Base-by-base conservation (phyloP, 2,797 vertebrate genomes). In the Rhabdomys pumilio region DNA sequence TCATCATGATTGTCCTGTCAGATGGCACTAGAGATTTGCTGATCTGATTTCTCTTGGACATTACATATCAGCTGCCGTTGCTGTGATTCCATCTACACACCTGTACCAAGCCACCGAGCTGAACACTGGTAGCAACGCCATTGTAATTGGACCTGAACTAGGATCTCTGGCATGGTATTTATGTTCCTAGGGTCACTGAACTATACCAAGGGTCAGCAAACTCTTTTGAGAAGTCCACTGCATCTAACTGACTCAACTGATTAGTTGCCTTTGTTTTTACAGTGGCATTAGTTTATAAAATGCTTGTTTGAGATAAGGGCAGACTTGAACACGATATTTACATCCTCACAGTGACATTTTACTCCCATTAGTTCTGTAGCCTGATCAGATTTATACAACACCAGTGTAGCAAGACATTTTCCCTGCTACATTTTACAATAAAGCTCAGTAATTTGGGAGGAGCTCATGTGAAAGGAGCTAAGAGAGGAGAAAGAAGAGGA, bases 361-460 rank as follows among this genome's bases (percentile, higher is more conserved):
- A 67, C 93, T 84, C 55, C 67, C 53, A 83, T 92, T 81, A 55
- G 41, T 11, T 84, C n/a, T 73, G 17, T 20, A 57, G 89, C 11
- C 83, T 93, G 93, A 11, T 96, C 96, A 90, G 77, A 96, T 93
- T 96, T 96, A 55, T 95, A 44, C 75, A 67, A 15, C 67, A 94
- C 95, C 57, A 50, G 50, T 11, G 50, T 50, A 50, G 50, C 50
- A 50, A 10, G 10, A 50, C 11, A 50, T 50, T 9, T 11, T 10
- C 10, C 50, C 50, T 12, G 9, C 10, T 50, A 50, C 50, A 50
- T 50, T 50, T 50, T 50, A 50, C 50, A 50, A 50, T 50, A 50
- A 50, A 50, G 50, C 50, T 50, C 50, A 9, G 50, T 12, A 50
- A 50, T 50, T 50, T 50, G 50, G 50, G 50, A 50, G 50, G 50